A percentile compares a stretch with the other conserved stretches of the same genome.
These are phyloP conservation scores for Poeciliopsis presidionis DNA, from an alignment of 2,797 vertebrate genomes.

Conservation along the genomic window DNA sequence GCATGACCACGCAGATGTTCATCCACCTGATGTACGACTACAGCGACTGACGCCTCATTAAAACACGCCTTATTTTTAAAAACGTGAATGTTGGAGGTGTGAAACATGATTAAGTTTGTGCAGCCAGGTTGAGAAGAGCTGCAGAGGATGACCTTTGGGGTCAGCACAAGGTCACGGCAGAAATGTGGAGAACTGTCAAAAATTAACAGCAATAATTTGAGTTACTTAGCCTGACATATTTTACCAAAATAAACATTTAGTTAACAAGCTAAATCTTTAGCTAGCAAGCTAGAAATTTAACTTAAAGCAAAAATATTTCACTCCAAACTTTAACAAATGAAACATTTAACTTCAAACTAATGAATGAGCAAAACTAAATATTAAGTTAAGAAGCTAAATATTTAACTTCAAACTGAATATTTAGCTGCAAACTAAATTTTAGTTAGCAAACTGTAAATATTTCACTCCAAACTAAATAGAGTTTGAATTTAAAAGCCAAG, in stretches of 20 bases:
- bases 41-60: background rate
- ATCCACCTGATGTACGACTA: slow-evolving; percentile 43
- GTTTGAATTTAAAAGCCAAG: too few species aligned
- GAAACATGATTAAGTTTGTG: background rate
- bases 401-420: too few species aligned
- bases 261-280: too few species aligned
- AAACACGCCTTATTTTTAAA: background rate
- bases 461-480: too few species aligned
- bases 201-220: background rate
- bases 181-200: background rate
- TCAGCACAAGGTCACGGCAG: background rate
- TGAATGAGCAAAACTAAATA: too few species aligned
- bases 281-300: too few species aligned
- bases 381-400: too few species aligned
- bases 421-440: too few species aligned
- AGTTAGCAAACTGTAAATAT: too few species aligned
- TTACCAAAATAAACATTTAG: background rate
- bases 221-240: background rate
- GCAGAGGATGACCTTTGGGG: background rate
- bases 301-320: too few species aligned
- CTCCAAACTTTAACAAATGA: too few species aligned
- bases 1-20: slow-evolving; percentile 28
- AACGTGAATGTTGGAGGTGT: background rate
- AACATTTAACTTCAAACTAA: too few species aligned
- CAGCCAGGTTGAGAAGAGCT: background rate